Evolutionary conservation across 2,113 vertebrate genomes (phyloP).

Genomic region (Trachemys scripta): DNA sequence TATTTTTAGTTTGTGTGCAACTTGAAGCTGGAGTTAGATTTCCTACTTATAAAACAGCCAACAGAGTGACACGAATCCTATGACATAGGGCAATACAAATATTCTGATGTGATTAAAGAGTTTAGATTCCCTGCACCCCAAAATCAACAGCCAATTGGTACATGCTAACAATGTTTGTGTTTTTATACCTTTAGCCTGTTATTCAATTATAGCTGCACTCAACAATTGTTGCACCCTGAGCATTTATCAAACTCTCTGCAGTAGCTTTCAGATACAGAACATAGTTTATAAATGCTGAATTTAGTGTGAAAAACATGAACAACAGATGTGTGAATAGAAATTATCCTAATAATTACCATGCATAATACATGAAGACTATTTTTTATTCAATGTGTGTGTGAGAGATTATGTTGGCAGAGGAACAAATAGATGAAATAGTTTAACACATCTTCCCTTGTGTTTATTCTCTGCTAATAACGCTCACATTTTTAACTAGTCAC

Average conservation of each 20-base stretch:
- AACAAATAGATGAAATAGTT: background rate
- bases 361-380: conserved; percentile 10
- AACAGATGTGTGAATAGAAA: conserved; percentile 50
- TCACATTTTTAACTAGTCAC: background rate
- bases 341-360: conserved; percentile 40
- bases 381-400: background rate
- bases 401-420: background rate
- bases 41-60: conserved; percentile 64
- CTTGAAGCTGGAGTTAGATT: conserved; percentile 37
- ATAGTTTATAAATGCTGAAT: conserved; percentile 28
- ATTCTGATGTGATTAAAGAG: conserved; percentile 22
- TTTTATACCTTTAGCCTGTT: background rate
- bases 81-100: conserved; percentile 47
- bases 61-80: conserved; percentile 63
- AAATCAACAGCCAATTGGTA: rapidly evolving
- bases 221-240: background rate
- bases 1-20: conserved; percentile 57
- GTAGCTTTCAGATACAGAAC: conserved; percentile 51
- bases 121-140: background rate
- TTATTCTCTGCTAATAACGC: background rate
- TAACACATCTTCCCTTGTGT: background rate
- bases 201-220: background rate
- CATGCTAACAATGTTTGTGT: background rate
- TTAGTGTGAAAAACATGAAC: conserved; percentile 39
- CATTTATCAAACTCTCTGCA: background rate